Evolutionary conservation across 2,797 vertebrate species (phyloP), one percentile per base, ranked within the genome.

Genomic region (Lagorchestes hirsutus): DNA sequence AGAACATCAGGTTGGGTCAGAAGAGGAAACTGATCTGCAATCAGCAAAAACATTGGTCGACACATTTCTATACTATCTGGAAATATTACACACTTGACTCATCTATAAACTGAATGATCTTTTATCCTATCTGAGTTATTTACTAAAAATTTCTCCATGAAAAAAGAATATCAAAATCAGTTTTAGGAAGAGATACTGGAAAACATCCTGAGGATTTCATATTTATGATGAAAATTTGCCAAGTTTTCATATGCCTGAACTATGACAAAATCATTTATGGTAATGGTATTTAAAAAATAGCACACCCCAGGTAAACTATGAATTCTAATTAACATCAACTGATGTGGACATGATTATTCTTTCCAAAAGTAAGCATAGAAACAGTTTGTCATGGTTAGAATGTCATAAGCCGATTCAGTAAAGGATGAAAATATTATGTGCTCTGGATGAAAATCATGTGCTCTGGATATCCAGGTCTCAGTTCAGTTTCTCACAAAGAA

Each of bases 121-220:
- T 93, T 96, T 93, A 94, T 82, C 18, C 94, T 95, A 95, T 57
- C 62, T 96, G 11, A 57, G 82, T 94, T 91, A 97, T 93, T 91
- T 90, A 55, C 90, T 92, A 91, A 92, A 92, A 92, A 29, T 5
- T 91, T 58, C 55, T 57, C 55, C 55, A 92, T 40, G 50, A 96
- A 93, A 55, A 55, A 96, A 92, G 92, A 93, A 4, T 95, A 94
- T 54, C 54, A 95, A 52, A 62, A 13, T 52, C 57, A 93, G 93
- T 22, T 6, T 95, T 56, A 91, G 67, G 74, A 97, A 95, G 0
- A 95, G 0, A 93, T 93, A 87, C 87, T 0, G 62, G 93, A 91
- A 87, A 62, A 93, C 6, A 74, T 59, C 57, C 24, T 96, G 18
- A 97, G 29, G 87, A 95, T 87, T 90, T 92, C 28, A 4, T 90